Evolutionary conservation across 2,888 invertebrate species (phyloP).

Genomic region (Ceriagrion tenellum): DNA sequence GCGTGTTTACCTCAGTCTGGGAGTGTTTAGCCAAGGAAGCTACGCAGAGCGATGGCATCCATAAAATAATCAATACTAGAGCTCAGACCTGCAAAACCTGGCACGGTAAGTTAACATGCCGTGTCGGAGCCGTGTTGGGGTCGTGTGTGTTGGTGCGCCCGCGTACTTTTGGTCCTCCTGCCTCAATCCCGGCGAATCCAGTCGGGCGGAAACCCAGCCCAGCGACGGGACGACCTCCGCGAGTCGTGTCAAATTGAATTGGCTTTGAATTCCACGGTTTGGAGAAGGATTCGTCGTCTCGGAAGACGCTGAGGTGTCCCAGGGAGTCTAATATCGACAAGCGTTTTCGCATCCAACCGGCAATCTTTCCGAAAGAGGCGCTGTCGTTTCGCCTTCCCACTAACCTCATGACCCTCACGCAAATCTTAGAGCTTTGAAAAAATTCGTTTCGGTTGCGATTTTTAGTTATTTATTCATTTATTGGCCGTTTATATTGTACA

Average conservation of each 20-base stretch:
- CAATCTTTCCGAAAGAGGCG: neutral
- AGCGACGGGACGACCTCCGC: neutral
- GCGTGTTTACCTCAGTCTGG: neutral
- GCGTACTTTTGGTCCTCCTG: neutral
- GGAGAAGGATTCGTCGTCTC: neutral
- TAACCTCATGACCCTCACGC: neutral
- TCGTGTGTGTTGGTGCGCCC: too few species aligned
- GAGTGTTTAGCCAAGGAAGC: neutral
- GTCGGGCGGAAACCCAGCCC: neutral
- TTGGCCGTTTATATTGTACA: too few species aligned
- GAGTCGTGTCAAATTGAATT: neutral
- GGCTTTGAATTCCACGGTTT: neutral
- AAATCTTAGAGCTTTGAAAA: neutral
- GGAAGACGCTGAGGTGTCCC: neutral
- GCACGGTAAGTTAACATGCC: neutral
- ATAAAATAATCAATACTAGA: conserved; percentile 9
- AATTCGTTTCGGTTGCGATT: neutral
- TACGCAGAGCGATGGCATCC: neutral
- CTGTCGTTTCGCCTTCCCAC: neutral
- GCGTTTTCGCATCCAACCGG: neutral
- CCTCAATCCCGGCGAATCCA: neutral
- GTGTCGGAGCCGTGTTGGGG: neutral
- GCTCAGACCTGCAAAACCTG: neutral
- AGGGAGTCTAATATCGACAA: neutral
- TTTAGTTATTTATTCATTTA: too few species aligned